Percentiles rank a stretch among this genome's conserved stretches.
Conservation (phyloP, 1,140 invertebrate species). For the Drosophila truncata region DNA sequence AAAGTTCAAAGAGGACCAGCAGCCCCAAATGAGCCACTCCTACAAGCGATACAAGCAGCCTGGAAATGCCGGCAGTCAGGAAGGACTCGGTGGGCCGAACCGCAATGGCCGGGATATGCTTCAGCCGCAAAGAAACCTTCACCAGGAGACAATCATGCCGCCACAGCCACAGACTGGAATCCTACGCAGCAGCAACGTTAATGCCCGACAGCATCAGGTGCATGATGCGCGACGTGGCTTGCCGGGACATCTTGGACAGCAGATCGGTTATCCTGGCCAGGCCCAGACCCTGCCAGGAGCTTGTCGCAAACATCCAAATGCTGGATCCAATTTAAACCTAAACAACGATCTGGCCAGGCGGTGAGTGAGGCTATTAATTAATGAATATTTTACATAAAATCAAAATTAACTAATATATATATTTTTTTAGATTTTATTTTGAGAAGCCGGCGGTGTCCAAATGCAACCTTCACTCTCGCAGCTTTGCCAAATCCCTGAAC, state of each 20-base stretch:
- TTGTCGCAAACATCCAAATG: slow-evolving; percentile 66
- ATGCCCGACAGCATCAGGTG: slow-evolving; percentile 61
- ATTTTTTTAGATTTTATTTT: slow-evolving; percentile 70
- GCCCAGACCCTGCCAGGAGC: slow-evolving; percentile 61
- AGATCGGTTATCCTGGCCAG: slow-evolving; percentile 20
- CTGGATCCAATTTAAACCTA: slow-evolving; percentile 60
- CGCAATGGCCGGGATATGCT: neutral
- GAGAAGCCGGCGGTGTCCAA: slow-evolving; percentile 76
- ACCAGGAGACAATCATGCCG: neutral
- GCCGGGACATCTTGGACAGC: neutral
- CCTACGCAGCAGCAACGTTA: slow-evolving; percentile 27
- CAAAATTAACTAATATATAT: neutral
- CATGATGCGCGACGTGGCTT: slow-evolving; percentile 31
- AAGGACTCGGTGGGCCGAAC: neutral
- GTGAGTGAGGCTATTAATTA: slow-evolving; percentile 25
- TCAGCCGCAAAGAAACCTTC: neutral
- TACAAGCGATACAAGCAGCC: slow-evolving; percentile 70
- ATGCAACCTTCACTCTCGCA: slow-evolving; percentile 77
- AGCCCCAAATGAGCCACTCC: slow-evolving; percentile 50
- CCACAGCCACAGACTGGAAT: slow-evolving; percentile 11
- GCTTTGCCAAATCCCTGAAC: slow-evolving; percentile 82
- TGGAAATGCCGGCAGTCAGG: slow-evolving; percentile 17
- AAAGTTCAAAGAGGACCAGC: slow-evolving; percentile 65
- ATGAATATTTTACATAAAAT: too few relatives aligned
- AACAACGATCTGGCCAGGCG: slow-evolving; percentile 67